Conservation (phyloP, 2,888 invertebrate species). For the Slavum lentiscoides region DNA sequence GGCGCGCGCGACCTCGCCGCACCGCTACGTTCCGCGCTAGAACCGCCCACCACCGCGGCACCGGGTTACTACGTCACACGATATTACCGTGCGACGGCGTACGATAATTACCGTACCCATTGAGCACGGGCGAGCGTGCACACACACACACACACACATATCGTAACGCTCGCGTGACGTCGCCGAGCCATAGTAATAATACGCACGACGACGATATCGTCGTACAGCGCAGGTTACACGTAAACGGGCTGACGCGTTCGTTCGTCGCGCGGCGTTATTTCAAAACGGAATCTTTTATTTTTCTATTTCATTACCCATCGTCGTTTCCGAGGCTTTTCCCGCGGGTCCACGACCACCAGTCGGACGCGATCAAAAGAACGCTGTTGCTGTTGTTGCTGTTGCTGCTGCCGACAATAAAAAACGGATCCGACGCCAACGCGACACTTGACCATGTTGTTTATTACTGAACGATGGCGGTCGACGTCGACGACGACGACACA, state of each 20-base stretch:
- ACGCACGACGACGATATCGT: not conserved
- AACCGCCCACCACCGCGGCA: slow-evolving; percentile 2
- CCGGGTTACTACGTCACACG: slow-evolving; percentile 47
- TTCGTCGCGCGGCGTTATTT: not conserved
- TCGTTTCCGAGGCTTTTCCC: slow-evolving; percentile 46
- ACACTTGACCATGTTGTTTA: slow-evolving; percentile 44
- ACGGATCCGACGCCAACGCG: slow-evolving; percentile 24
- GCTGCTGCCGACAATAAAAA: slow-evolving; percentile 17
- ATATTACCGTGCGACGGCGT: slow-evolving; percentile 35
- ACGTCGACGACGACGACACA: slow-evolving; percentile 16
- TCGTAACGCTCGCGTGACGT: slow-evolving; percentile 47
- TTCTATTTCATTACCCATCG: slow-evolving; percentile 42
- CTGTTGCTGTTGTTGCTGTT: not conserved
- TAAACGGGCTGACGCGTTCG: too few relatives aligned
- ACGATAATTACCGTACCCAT: slow-evolving; percentile 50
- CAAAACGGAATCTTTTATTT: not conserved
- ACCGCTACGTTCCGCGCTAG: slow-evolving; percentile 12
- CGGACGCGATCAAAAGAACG: slow-evolving; percentile 31
- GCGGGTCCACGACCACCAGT: slow-evolving; percentile 34
- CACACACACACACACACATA: slow-evolving; percentile 14
- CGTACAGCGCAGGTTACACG: not conserved
- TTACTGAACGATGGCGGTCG: slow-evolving; percentile 6
- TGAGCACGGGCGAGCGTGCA: slow-evolving; percentile 40
- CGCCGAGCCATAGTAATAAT: slow-evolving; percentile 5
- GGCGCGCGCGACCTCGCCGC: slow-evolving; percentile 35